Conservation (phyloP, 2,797 vertebrate genomes). For the Steatocranus sp. region DNA sequence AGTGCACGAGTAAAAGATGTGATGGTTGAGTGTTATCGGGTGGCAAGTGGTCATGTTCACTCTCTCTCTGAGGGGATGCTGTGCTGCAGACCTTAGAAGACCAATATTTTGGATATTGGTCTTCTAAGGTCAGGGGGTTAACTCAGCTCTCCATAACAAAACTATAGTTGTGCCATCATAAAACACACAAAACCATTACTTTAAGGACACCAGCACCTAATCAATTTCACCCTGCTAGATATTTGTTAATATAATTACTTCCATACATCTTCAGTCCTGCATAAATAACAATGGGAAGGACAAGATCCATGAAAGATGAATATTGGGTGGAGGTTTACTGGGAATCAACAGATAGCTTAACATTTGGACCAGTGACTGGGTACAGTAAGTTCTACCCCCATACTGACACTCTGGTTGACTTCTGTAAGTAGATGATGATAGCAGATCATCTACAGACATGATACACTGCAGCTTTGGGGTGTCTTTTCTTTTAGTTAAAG, state of each 20-base stretch:
- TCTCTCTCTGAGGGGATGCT: constrained; percentile 22
- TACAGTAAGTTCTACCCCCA: not conserved
- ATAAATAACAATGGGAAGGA: not conserved
- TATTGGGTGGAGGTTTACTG: not conserved
- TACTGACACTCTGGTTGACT: not conserved
- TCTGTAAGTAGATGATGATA: not conserved
- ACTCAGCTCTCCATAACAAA: constrained; percentile 6
- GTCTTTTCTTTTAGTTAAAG: not conserved
- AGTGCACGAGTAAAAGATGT: constrained; percentile 18
- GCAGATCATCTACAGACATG: not conserved
- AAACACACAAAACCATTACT: not conserved
- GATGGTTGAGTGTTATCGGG: constrained; percentile 56
- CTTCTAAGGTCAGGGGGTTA: constrained; percentile 31
- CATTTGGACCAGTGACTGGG: not conserved
- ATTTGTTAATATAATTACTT: not conserved
- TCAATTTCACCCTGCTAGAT: not conserved
- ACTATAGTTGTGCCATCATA: not conserved
- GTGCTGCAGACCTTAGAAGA: too few species aligned
- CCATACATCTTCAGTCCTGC: not conserved
- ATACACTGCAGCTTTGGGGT: not conserved
- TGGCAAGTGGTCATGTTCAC: constrained; percentile 61
- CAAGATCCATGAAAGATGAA: not conserved
- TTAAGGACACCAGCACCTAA: not conserved
- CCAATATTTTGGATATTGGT: constrained; percentile 33
- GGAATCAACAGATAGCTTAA: not conserved